Evolutionary conservation across 2,888 invertebrate species (phyloP).

Genomic region (Trisateles emortualis): DNA sequence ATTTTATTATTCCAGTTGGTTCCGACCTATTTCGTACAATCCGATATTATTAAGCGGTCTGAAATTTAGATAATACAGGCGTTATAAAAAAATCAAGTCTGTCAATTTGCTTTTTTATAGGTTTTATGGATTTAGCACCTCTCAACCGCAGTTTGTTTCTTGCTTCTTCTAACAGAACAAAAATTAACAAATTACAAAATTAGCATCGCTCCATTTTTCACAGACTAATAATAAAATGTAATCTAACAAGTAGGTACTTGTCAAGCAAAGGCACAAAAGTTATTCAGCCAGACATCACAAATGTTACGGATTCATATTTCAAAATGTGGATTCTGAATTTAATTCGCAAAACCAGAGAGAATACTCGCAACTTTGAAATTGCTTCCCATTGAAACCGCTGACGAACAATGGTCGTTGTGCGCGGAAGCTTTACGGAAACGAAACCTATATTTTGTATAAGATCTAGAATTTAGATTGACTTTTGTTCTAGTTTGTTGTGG

Average conservation of each 20-base stretch:
- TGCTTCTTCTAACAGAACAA: no score
- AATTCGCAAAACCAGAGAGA: constrained; percentile 39
- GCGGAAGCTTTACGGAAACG: constrained; percentile 2
- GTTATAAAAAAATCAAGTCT: no score
- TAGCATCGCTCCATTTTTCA: neutral
- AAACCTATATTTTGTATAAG: constrained; percentile 28
- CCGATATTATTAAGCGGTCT: no score
- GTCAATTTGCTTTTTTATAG: no score
- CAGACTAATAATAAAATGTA: neutral
- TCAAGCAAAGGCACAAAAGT: constrained; percentile 3
- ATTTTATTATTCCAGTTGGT: no score
- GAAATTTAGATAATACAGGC: no score
- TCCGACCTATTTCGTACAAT: no score
- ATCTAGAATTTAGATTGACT: constrained; percentile 23
- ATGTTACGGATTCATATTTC: constrained; percentile 27
- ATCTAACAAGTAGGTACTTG: neutral
- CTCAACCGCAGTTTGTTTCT: no score
- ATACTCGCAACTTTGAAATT: constrained; percentile 61
- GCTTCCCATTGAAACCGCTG: constrained; percentile 60
- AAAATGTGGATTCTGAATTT: constrained; percentile 40
- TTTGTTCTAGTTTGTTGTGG: constrained; percentile 5
- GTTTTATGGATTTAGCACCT: no score
- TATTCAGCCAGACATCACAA: constrained; percentile 7
- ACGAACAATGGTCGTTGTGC: constrained; percentile 47
- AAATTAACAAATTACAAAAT: neutral